A percentile compares a stretch with the other conserved stretches of the same genome.
phyloP scores from a whole-genome alignment of 2,888 invertebrate species.

The Drosophila lutescens region DNA sequence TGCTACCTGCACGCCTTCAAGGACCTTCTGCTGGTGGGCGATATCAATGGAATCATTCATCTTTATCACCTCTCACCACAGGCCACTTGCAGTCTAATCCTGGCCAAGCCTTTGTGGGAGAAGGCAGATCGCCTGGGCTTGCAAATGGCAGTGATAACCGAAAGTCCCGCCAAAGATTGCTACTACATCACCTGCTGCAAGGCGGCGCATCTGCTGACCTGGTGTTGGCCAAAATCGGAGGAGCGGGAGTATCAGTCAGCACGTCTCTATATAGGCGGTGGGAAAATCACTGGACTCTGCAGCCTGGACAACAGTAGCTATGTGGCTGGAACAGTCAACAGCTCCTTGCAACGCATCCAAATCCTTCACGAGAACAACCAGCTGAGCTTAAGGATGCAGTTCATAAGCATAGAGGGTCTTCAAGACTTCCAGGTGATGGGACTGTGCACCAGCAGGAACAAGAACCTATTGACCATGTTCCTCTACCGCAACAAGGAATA shows the following conservation, averaged over 20 bases:
- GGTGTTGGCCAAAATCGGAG: constrained; percentile 54
- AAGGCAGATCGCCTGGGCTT: constrained; percentile 75
- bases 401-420: constrained; percentile 43
- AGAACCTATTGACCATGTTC: constrained; percentile 68
- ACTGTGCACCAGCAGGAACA: constrained; percentile 64
- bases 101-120: constrained; percentile 73
- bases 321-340: constrained; percentile 66
- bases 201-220: constrained; percentile 75
- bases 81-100: constrained; percentile 25
- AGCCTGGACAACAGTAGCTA: constrained; percentile 56
- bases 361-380: constrained; percentile 49
- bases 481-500: constrained; percentile 72
- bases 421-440: constrained; percentile 74
- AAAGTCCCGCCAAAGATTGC: constrained; percentile 41
- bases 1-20: constrained; percentile 56
- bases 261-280: constrained; percentile 68
- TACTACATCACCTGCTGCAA: constrained; percentile 76
- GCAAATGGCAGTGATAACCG: constrained; percentile 62
- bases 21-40: constrained; percentile 70
- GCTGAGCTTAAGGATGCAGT: constrained; percentile 46
- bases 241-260: constrained; percentile 42
- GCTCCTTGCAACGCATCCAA: constrained; percentile 55
- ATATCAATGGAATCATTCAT: constrained; percentile 70
- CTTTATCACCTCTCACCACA: constrained; percentile 53
- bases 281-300: constrained; percentile 79